Base-by-base conservation (phyloP, 2,797 vertebrate genomes). In the Helicolenus hilgendorfi region DNA sequence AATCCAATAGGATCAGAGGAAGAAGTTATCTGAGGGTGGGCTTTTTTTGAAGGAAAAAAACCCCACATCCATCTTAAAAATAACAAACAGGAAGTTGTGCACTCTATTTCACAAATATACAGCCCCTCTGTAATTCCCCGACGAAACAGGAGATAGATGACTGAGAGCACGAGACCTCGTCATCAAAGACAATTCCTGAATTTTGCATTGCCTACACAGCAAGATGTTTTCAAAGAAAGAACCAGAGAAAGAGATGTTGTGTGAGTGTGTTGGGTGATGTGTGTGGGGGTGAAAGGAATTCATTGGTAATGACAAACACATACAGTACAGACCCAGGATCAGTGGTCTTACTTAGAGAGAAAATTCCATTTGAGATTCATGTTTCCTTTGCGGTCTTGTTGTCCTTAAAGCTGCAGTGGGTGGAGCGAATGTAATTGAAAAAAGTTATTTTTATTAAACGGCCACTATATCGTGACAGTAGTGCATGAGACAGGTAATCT, bases 121-220 rank as follows among this genome's bases (percentile, higher is more conserved):
- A 75, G 26, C 7, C 4, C 10, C 20, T 5, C 20, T 53, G 36
- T 53, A 22, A 77, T 77, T 56, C n/a, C 22, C 20, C 29, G 22
- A n/a, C 22, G 69, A 71, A 26, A 59, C 7, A 64, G 24, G 11
- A 69, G 49, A 62, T 20, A 18, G 31, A 55, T 53, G 22, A 36
- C 0, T 36, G 35, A 78, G 76, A 18, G 6, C 20, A 36, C 4
- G 33, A 58, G 9, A 22, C 14, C 13, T 67, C 27, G 41, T 22
- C 64, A 4, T 63, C 49, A 59, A 67, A 35, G 3, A 22, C 0
- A 18, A 49, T 35, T 73, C 13, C 26, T 68, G 35, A 35, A 53
- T 71, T 80, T 77, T 70, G 64, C 56, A 82, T 84, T 31, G 72
- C n/a, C 35, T 58, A 38, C 68, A 70, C 31, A 45, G 22, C 29